Evolutionary conservation across 2,113 vertebrate genomes (phyloP).

Genomic region (Channa maculata): DNA sequence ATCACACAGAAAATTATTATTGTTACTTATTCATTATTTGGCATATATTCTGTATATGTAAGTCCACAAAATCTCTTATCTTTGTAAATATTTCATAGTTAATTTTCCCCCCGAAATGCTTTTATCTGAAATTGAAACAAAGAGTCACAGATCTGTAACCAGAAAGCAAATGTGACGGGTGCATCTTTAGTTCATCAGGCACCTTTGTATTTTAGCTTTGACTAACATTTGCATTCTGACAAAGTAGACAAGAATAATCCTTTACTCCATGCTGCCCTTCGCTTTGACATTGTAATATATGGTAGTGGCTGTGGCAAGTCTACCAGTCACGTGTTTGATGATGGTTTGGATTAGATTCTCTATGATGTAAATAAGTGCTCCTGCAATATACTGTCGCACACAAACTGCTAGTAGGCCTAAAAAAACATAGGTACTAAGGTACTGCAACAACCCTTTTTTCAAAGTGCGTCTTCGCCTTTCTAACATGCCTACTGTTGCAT

Average conservation of each 20-base stretch:
- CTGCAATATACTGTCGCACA: slow-evolving; percentile 52
- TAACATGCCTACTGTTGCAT: slow-evolving; percentile 28
- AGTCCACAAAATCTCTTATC: slow-evolving; percentile 47
- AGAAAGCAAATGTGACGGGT: slow-evolving; percentile 39
- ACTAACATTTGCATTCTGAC: slow-evolving; percentile 63
- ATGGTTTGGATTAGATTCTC: slow-evolving; percentile 43
- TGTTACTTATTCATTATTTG: slow-evolving; percentile 71
- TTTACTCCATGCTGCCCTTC: slow-evolving; percentile 39
- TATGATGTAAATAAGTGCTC: slow-evolving; percentile 70
- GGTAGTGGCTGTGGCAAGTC: slow-evolving; percentile 23
- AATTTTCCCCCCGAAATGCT: slow-evolving; percentile 40
- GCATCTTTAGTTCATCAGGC: slow-evolving; percentile 29
- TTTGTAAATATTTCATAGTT: slow-evolving; percentile 75
- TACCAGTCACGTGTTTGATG: slow-evolving; percentile 22
- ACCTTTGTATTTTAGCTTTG: slow-evolving; percentile 64
- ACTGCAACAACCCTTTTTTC: slow-evolving; percentile 24
- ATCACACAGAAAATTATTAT: slow-evolving; percentile 53
- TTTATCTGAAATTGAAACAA: slow-evolving; percentile 31
- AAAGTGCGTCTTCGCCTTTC: slow-evolving; percentile 11
- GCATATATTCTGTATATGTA: slow-evolving; percentile 61
- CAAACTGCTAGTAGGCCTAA: slow-evolving; percentile 33
- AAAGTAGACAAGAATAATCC: slow-evolving; percentile 24
- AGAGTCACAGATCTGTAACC: slow-evolving; percentile 39
- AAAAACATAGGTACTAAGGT: slow-evolving; percentile 31
- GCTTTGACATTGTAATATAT: slow-evolving; percentile 55